A percentile compares a stretch with the other conserved stretches of the same genome.
These are phyloP conservation scores for Mastacembelus armatus DNA, from an alignment of 2,797 vertebrate genomes.

Conservation along the genomic window DNA sequence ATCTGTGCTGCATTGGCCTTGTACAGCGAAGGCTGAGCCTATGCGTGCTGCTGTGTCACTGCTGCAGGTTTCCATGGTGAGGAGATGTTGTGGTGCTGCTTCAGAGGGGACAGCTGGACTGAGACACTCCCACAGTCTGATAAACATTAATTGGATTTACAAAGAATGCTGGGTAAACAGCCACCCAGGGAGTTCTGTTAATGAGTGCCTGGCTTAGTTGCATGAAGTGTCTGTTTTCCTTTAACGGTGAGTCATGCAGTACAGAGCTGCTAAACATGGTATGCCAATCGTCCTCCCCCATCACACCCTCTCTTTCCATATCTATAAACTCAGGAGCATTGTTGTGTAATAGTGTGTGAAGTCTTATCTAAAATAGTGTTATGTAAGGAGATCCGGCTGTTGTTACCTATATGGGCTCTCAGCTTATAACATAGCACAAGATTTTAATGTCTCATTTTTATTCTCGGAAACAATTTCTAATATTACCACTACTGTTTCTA, in stretches of 20 bases:
- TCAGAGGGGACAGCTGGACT: conserved; percentile 46
- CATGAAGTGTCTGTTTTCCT: conserved; percentile 66
- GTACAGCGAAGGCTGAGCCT: not conserved
- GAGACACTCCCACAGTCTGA: conserved; percentile 52
- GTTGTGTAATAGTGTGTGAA: conserved; percentile 73
- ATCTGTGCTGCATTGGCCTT: not conserved
- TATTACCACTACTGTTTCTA: not conserved
- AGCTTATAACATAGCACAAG: not conserved
- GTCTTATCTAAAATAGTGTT: conserved; percentile 66
- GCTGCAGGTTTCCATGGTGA: conserved; percentile 21
- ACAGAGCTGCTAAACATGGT: conserved; percentile 44
- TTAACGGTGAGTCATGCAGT: conserved; percentile 68
- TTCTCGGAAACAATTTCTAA: too few species aligned
- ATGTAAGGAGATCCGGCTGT: conserved; percentile 48
- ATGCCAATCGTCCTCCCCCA: conserved; percentile 70
- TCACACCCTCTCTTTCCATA: conserved; percentile 53
- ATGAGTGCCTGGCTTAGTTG: conserved; percentile 71
- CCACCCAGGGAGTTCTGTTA: conserved; percentile 77
- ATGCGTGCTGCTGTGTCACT: not conserved
- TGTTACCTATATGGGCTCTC: conserved; percentile 26
- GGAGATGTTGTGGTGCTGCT: conserved; percentile 13
- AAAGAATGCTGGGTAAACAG: conserved; percentile 71
- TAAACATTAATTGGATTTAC: conserved; percentile 73
- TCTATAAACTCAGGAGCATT: conserved; percentile 52
- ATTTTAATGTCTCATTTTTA: not conserved